Evolutionary conservation across 2,797 vertebrate species (phyloP).

Genomic region (Sphenodon punctatus): DNA sequence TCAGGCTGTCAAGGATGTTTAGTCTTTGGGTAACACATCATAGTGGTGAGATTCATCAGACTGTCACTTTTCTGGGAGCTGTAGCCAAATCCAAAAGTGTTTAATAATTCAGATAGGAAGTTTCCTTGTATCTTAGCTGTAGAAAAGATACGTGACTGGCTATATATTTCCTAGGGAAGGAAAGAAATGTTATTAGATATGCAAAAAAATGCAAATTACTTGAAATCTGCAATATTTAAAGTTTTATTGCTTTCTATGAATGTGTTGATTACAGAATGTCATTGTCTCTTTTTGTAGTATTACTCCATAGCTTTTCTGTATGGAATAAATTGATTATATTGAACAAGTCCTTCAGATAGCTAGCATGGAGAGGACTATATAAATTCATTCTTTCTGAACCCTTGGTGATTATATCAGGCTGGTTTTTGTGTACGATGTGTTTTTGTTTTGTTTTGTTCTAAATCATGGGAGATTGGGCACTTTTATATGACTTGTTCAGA

Average conservation of each 20-base stretch:
- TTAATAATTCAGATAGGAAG: conserved; percentile 68
- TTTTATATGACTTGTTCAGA: background rate
- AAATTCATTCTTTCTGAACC: background rate
- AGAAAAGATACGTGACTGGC: background rate
- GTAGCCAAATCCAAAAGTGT: conserved; percentile 32
- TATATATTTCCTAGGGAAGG: background rate
- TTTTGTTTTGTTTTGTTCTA: too few relatives aligned
- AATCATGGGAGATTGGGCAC: background rate
- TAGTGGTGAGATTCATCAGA: conserved; percentile 16
- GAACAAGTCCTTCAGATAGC: background rate
- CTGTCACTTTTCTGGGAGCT: conserved; percentile 55
- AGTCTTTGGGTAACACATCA: conserved; percentile 49
- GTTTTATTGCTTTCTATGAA: background rate
- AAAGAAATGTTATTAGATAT: background rate
- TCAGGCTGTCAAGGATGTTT: conserved; percentile 57
- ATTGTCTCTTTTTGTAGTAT: background rate
- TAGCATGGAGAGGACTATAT: background rate
- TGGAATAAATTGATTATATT: background rate
- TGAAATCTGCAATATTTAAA: background rate
- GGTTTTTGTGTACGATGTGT: too few relatives aligned
- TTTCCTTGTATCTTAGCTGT: conserved; percentile 33
- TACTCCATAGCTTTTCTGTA: background rate
- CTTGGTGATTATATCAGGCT: too few relatives aligned
- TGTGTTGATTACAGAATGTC: background rate
- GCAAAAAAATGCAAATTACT: background rate